These are phyloP conservation scores for Actinopyga echinites DNA, from an alignment of 53 echinoderm and acorn worm species.

Conservation along the genomic window DNA sequence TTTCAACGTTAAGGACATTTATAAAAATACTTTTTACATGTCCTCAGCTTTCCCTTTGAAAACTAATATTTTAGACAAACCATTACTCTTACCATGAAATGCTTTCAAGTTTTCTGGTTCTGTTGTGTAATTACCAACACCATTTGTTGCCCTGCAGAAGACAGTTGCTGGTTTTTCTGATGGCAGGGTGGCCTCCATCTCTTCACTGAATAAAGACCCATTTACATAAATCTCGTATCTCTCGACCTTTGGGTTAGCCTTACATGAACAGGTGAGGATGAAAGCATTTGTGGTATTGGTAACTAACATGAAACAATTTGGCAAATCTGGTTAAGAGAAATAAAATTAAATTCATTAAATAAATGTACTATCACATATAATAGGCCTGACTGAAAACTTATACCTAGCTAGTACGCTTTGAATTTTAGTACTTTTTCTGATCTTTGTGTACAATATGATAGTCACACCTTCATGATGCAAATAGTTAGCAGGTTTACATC, in stretches of 20 bases:
- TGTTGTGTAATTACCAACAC: background rate
- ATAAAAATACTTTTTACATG: no score
- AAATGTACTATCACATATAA: background rate
- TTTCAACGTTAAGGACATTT: no score
- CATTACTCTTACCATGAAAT: slow-evolving; percentile 33
- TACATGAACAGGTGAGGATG: background rate
- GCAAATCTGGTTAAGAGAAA: background rate
- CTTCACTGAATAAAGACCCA: background rate
- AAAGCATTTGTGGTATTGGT: background rate
- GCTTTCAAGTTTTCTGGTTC: background rate
- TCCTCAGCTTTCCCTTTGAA: no score
- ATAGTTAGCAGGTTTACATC: no score
- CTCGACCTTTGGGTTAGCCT: background rate
- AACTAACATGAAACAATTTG: background rate
- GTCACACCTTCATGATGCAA: no score
- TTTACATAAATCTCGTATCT: background rate
- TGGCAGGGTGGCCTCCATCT: background rate
- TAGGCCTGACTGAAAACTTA: no score
- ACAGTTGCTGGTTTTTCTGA: background rate
- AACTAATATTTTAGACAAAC: no score
- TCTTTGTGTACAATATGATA: no score
- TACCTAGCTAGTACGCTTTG: no score
- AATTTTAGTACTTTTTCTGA: no score
- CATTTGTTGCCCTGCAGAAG: background rate
- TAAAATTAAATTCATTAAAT: background rate